Conservation (phyloP, 1,140 invertebrate species). For the Ceratina australensis region DNA sequence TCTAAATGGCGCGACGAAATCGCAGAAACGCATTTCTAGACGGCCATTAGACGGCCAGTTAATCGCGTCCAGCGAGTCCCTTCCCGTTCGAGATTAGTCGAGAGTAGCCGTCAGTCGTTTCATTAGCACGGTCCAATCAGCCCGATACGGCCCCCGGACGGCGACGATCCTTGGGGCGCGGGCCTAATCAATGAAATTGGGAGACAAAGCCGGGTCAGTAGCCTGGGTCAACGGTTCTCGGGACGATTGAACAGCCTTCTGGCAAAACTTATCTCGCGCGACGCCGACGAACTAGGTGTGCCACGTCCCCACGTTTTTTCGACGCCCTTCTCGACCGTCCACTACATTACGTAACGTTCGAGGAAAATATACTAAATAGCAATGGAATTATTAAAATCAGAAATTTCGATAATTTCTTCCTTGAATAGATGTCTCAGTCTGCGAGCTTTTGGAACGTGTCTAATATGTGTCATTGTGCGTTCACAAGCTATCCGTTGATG, state of each 20-base stretch:
- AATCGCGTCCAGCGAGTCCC: constrained; percentile 11
- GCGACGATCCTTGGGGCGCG: constrained; percentile 37
- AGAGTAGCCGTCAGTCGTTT: constrained; percentile 72
- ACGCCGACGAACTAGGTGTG: constrained; percentile 74
- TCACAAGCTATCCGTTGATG: too few relatives aligned
- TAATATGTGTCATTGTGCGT: too few relatives aligned
- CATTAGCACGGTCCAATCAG: constrained; percentile 76
- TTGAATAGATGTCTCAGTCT: too few relatives aligned
- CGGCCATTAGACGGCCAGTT: constrained; percentile 28
- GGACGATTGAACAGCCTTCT: constrained; percentile 69
- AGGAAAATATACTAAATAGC: too few relatives aligned
- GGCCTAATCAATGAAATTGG: constrained; percentile 78
- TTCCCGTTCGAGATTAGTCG: constrained; percentile 67
- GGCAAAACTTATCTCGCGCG: constrained; percentile 56
- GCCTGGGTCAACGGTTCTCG: constrained; percentile 70
- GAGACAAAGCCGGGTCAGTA: constrained; percentile 73
- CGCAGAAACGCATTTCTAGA: not conserved
- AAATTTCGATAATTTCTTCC: too few relatives aligned
- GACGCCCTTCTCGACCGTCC: not conserved
- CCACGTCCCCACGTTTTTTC: constrained; percentile 37
- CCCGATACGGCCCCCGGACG: constrained; percentile 48
- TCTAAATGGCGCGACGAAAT: not conserved
- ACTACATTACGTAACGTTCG: too few relatives aligned
- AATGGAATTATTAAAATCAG: too few relatives aligned
- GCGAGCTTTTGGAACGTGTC: too few relatives aligned